Conservation (phyloP, 2,797 vertebrate species). For the Anolis apletophallus region DNA sequence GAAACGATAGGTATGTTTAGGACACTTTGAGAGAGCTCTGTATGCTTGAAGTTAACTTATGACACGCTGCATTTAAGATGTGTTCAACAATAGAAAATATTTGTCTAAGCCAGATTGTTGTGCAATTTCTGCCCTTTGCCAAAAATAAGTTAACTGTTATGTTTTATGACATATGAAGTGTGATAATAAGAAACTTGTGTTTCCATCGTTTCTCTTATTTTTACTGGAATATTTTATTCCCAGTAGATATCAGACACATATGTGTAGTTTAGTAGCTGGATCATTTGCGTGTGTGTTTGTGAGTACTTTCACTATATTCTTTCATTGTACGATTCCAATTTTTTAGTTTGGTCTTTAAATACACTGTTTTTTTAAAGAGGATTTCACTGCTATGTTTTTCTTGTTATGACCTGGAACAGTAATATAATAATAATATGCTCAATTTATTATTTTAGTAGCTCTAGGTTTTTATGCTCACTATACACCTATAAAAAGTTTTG, state of each 20-base stretch:
- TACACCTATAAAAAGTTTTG: conserved; percentile 32
- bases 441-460: conserved; percentile 55
- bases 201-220: conserved; percentile 82
- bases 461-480: conserved; percentile 50
- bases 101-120: conserved; percentile 77
- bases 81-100: conserved; percentile 80
- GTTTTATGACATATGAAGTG: conserved; percentile 86
- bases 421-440: conserved; percentile 50
- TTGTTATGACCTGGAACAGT: conserved; percentile 49
- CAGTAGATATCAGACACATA: conserved; percentile 73
- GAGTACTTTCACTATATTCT: conserved; percentile 65
- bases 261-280: conserved; percentile 79
- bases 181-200: conserved; percentile 90
- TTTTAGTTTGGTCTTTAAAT: conserved; percentile 58
- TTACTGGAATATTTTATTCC: conserved; percentile 82
- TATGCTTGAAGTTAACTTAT: conserved; percentile 67
- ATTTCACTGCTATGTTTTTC: conserved; percentile 54
- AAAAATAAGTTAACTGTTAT: conserved; percentile 85
- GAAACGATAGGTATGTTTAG: conserved; percentile 61
- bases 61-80: conserved; percentile 77
- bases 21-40: conserved; percentile 43
- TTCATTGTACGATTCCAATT: conserved; percentile 64
- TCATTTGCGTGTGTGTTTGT: conserved; percentile 75
- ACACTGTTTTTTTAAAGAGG: conserved; percentile 54
- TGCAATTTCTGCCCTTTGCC: conserved; percentile 80